phyloP scores from a whole-genome alignment of 1,140 invertebrate species.

The Trichonephila clavipes region DNA sequence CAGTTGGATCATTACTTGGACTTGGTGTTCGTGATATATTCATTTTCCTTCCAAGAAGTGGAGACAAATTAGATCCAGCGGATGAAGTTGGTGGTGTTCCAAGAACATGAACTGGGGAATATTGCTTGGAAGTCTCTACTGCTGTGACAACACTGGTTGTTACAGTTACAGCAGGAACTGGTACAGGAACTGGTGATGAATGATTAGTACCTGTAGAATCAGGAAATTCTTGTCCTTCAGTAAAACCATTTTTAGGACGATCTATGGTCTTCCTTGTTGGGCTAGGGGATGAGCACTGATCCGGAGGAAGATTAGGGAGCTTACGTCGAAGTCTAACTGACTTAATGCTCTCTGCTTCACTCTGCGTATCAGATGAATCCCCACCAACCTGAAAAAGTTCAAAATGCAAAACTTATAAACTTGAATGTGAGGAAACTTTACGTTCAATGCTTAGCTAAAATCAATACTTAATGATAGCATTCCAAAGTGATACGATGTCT shows the following conservation, averaged over 20 bases:
- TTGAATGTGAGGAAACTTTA: not conserved
- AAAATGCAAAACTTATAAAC: not conserved
- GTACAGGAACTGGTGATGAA: not conserved
- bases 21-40: slow-evolving; percentile 51
- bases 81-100: slow-evolving; percentile 42
- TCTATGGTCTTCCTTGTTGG: slow-evolving; percentile 81
- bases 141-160: slow-evolving; percentile 33
- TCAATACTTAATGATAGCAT: too few relatives aligned
- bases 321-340: slow-evolving; percentile 83
- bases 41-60: slow-evolving; percentile 20
- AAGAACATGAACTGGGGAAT: slow-evolving; percentile 32
- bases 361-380: slow-evolving; percentile 83
- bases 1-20: slow-evolving; percentile 59
- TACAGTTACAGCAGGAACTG: slow-evolving; percentile 35
- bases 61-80: not conserved
- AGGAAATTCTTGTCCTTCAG: not conserved
- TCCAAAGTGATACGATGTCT: too few relatives aligned
- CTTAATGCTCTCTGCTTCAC: slow-evolving; percentile 83
- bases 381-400: slow-evolving; percentile 78
- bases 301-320: slow-evolving; percentile 83
- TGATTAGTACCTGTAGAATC: not conserved
- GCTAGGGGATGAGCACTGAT: slow-evolving; percentile 83
- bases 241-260: slow-evolving; percentile 32
- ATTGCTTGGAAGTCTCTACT: slow-evolving; percentile 35
- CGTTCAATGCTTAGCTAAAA: not conserved